A percentile compares a stretch with the other conserved stretches of the same genome.
phyloP scores from a whole-genome alignment of 2,113 vertebrate species.

The Protobothrops mucrosquamatus region DNA sequence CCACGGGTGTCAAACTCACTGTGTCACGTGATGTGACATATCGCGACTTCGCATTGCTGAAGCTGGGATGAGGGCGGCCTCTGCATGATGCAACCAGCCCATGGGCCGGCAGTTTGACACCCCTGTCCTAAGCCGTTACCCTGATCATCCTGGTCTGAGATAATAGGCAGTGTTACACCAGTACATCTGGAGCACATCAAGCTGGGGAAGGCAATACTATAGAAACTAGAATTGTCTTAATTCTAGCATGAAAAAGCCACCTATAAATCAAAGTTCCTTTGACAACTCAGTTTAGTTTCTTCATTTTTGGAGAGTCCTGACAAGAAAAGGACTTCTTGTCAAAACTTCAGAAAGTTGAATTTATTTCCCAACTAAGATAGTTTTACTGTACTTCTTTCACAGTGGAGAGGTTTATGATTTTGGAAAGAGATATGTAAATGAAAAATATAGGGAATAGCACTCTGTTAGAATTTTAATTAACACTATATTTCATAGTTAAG shows the following conservation, averaged over 20 bases:
- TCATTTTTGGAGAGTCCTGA: not conserved
- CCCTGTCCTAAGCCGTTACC: not conserved
- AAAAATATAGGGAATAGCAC: not conserved
- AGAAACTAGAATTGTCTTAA: not conserved
- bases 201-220: not conserved
- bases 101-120: too few species aligned
- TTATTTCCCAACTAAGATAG: not conserved
- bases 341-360: not conserved
- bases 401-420: not conserved
- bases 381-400: not conserved
- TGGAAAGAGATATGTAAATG: not conserved
- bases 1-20: too few species aligned
- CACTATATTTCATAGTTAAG: not conserved
- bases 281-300: not conserved
- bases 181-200: not conserved
- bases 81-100: too few species aligned
- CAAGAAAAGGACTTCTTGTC: not conserved
- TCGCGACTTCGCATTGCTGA: too few species aligned
- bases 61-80: too few species aligned
- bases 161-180: not conserved
- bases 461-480: not conserved
- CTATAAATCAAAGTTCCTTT: not conserved
- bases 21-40: too few species aligned
- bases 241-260: not conserved
- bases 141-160: not conserved